A percentile compares a stretch with the other conserved stretches of the same genome.
These are phyloP conservation scores for Caerostris extrusa DNA, from an alignment of 1,140 invertebrate genomes.

Conservation along the genomic window DNA sequence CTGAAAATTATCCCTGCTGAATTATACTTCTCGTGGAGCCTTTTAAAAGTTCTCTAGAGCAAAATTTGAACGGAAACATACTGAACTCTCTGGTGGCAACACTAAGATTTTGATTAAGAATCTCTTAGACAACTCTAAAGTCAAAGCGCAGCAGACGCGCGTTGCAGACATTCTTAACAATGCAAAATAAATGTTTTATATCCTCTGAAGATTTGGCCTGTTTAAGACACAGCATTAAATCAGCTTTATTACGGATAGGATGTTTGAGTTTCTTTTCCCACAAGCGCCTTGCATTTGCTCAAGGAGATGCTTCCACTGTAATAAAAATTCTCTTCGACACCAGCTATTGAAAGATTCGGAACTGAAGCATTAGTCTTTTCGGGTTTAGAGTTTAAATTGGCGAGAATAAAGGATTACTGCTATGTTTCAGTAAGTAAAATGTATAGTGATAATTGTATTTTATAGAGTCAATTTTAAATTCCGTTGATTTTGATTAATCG, in stretches of 20 bases:
- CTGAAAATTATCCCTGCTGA: neutral
- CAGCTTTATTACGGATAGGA: neutral
- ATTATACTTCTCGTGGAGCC: neutral
- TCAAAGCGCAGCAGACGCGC: neutral
- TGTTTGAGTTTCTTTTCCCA: neutral
- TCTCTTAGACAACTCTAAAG: neutral
- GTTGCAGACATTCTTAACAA: neutral
- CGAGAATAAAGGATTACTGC: neutral
- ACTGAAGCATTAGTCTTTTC: neutral
- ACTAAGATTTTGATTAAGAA: conserved; percentile 9
- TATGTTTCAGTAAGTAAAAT: neutral
- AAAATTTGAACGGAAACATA: neutral
- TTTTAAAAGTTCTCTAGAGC: neutral
- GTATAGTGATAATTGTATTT: neutral
- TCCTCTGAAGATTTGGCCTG: neutral
- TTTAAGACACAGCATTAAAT: neutral
- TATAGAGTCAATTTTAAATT: too few relatives aligned
- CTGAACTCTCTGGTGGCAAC: neutral
- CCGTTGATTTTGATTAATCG: too few relatives aligned
- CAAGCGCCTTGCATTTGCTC: neutral
- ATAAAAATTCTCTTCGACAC: neutral
- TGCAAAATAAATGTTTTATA: conserved; percentile 15
- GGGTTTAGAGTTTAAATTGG: neutral
- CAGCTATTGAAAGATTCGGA: neutral
- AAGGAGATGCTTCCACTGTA: neutral